Conservation (phyloP, 2,797 vertebrate genomes). For the Telmatherina bonti region DNA sequence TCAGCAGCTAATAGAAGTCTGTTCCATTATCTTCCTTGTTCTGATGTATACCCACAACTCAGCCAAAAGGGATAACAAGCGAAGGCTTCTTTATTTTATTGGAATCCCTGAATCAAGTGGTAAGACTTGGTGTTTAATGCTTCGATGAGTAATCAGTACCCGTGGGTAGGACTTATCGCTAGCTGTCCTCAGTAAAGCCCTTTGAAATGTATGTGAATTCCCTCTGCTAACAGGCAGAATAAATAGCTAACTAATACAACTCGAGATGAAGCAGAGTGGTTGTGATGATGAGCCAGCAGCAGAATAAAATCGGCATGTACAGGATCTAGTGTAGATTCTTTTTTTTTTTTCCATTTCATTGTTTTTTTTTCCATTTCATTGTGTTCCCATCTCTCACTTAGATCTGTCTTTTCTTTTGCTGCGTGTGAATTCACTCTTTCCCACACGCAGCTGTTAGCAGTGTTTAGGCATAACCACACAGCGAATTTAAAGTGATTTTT, state of each 20-base stretch:
- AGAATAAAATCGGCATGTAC: conserved; percentile 27
- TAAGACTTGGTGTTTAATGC: conserved; percentile 65
- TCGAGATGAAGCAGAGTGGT: conserved; percentile 34
- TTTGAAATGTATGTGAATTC: conserved; percentile 70
- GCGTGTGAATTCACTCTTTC: neutral
- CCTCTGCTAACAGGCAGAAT: conserved; percentile 51
- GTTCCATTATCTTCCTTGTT: conserved; percentile 43
- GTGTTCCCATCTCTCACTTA: neutral
- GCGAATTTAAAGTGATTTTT: conserved; percentile 35
- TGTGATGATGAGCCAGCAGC: conserved; percentile 39
- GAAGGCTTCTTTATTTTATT: conserved; percentile 61
- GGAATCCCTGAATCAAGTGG: conserved; percentile 69
- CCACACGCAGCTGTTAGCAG: conserved; percentile 14
- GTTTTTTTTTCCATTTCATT: conserved; percentile 21
- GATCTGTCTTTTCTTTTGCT: neutral
- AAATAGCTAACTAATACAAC: conserved; percentile 64
- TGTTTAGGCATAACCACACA: conserved; percentile 49
- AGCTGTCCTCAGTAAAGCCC: conserved; percentile 60
- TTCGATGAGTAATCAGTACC: conserved; percentile 52
- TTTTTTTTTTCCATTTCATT: conserved; percentile 8
- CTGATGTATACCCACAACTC: conserved; percentile 52
- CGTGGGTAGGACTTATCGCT: conserved; percentile 54
- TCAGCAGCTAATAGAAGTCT: conserved; percentile 46
- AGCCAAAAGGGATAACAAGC: conserved; percentile 57
- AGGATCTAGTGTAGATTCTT: conserved; percentile 10